Conservation (phyloP, 2,888 invertebrate species). For the Microdon myrmicae region DNA sequence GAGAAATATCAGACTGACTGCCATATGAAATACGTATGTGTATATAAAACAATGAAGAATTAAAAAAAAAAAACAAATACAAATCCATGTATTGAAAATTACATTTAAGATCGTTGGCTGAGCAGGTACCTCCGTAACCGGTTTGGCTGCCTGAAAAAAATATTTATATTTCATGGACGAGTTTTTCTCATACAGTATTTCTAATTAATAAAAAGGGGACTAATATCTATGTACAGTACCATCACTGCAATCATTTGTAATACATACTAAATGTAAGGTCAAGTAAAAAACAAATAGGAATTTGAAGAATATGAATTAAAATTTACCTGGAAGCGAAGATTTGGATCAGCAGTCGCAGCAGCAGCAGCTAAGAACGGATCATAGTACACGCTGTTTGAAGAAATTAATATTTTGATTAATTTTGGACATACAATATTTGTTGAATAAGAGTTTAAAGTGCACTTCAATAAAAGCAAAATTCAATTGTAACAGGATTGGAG, state of each 20-base stretch:
- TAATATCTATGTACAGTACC: constrained; percentile 25
- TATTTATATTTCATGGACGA: constrained; percentile 35
- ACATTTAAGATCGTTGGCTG: constrained; percentile 68
- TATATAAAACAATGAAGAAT: constrained; percentile 33
- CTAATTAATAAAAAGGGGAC: constrained; percentile 31
- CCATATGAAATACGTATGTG: constrained; percentile 32
- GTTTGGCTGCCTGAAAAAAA: constrained; percentile 78
- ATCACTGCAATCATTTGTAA: too few relatives aligned
- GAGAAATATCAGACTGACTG: constrained; percentile 43
- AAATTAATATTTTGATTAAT: constrained; percentile 21
- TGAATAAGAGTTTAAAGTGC: constrained; percentile 6
- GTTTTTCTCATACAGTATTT: constrained; percentile 12
- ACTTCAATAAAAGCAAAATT: constrained; percentile 45
- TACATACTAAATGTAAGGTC: not conserved
- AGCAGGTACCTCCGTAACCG: constrained; percentile 75
- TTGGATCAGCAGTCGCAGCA: constrained; percentile 82
- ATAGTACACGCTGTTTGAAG: constrained; percentile 82
- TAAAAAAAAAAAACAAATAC: constrained; percentile 30
- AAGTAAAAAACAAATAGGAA: not conserved
- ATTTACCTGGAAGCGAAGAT: constrained; percentile 89
- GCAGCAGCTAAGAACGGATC: constrained; percentile 95
- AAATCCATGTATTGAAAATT: constrained; percentile 59
- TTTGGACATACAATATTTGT: constrained; percentile 1
- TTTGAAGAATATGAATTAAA: too few relatives aligned
- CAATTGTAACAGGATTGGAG: constrained; percentile 19